Percentiles rank a stretch among this genome's conserved stretches.
Conservation (phyloP, 2,888 invertebrate genomes). For the Rhingia campestris region DNA sequence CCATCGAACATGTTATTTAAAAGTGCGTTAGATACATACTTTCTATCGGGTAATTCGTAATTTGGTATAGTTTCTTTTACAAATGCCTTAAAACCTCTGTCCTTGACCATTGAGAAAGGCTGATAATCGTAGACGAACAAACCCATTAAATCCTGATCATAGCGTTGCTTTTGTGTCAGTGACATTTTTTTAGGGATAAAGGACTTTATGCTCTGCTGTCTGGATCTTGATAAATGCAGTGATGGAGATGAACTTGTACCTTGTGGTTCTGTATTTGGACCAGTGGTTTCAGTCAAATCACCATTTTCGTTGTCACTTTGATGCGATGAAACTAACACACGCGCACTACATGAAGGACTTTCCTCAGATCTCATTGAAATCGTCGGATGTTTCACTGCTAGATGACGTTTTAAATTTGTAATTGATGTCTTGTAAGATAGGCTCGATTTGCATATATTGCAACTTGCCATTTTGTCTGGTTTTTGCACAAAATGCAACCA, state of each 20-base stretch:
- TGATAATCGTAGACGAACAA: constrained; percentile 7
- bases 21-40: neutral
- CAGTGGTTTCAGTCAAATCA: too few relatives aligned
- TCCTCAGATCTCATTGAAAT: neutral
- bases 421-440: constrained; percentile 5
- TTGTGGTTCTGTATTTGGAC: too few relatives aligned
- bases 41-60: neutral
- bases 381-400: neutral
- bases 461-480: constrained; percentile 13
- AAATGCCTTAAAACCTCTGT: neutral
- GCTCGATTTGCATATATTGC: constrained; percentile 1
- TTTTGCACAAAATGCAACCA: too few relatives aligned
- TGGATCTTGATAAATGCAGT: too few relatives aligned
- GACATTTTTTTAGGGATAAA: neutral
- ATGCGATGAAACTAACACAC: too few relatives aligned
- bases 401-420: constrained; percentile 9
- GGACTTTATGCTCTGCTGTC: neutral
- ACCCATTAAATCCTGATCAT: constrained; percentile 1
- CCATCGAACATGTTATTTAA: too few relatives aligned
- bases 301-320: too few relatives aligned
- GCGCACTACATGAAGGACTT: too few relatives aligned
- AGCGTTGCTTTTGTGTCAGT: neutral
- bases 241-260: too few relatives aligned
- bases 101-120: constrained; percentile 4
- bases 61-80: neutral